Base-by-base conservation (phyloP, 1,140 invertebrate species). In the Aphidius ervi region DNA sequence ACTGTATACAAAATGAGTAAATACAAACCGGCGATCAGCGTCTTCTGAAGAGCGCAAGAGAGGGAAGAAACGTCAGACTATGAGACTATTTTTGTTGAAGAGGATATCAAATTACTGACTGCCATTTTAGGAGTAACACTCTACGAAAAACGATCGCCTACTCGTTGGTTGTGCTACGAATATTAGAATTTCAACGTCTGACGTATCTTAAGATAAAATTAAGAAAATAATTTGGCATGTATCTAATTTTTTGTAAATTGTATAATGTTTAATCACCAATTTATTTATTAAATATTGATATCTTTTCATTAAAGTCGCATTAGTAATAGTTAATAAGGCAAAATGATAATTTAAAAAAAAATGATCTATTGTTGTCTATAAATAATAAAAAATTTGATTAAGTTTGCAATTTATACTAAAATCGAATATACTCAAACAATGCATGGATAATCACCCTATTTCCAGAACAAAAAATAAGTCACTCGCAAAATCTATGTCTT, bases 81-180 rank as follows among this genome's bases (percentile, higher is more conserved):
- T 46, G 58, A 61, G 53, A 67, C 81, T 82, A 83, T 82, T 83
- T 83, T 81, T 74, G 72, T 76, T 69, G 74, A 67, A 67, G 70
- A 74, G 73, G 72, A 73, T 79, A 84, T 84, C 83, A 78, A 81
- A 72, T 84, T 84, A 81, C 83, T 77, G 69, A 78, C 77, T 74
- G 74, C 83, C 82, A 84, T 84, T 84, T 84, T 84, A 82, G 82
- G 82, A 82, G 79, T 80, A 83, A 79, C 81, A 82, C 76, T 79
- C 76, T 78, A 78, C 48, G 23, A 5, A 31, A 37, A 31, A 46
- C 48, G n/a, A 31, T 37, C n/a, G 8, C 8, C 49, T 31, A 40
- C 45, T 57, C 46, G 37, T 57, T 57, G 23, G 37, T 57, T 57
- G 23, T 31, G 4, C 23, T 31, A 31, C 4, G 4, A 31, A 4